Evolutionary conservation across 2,113 vertebrate genomes (phyloP).

Genomic region (Pelvicachromis taeniatus): DNA sequence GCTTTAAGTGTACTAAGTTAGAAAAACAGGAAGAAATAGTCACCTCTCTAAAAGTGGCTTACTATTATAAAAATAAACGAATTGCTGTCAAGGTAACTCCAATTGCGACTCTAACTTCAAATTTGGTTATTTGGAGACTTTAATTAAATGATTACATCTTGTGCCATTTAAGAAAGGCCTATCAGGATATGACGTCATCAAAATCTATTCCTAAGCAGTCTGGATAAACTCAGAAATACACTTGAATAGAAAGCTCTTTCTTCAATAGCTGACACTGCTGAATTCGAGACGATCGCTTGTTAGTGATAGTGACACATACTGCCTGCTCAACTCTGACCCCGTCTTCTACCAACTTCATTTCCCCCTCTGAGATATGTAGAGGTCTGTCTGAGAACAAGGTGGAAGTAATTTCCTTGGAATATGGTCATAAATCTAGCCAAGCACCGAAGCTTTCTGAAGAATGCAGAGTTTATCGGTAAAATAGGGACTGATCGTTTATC

Average conservation of each 20-base stretch:
- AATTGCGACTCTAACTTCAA: neutral
- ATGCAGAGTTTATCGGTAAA: constrained; percentile 19
- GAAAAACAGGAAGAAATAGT: neutral
- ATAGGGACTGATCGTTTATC: neutral
- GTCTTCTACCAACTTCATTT: neutral
- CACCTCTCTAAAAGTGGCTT: neutral
- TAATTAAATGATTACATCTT: neutral
- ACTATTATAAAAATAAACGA: neutral
- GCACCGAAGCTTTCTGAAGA: constrained; percentile 15
- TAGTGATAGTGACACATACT: neutral
- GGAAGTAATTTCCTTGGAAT: constrained; percentile 45
- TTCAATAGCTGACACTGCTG: neutral
- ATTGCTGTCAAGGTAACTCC: neutral
- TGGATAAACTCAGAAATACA: neutral
- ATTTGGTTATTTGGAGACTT: neutral
- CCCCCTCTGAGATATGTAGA: constrained; percentile 32
- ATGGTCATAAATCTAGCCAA: constrained; percentile 26
- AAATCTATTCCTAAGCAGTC: neutral
- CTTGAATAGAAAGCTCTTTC: neutral
- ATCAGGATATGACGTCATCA: neutral
- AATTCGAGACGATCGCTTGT: neutral
- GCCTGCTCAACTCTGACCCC: constrained; percentile 13
- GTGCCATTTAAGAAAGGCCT: neutral
- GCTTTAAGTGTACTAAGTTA: neutral
- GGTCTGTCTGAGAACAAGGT: neutral